These are phyloP conservation scores for Clistopyga incitator DNA, from an alignment of 2,888 invertebrate genomes.

Conservation along the genomic window DNA sequence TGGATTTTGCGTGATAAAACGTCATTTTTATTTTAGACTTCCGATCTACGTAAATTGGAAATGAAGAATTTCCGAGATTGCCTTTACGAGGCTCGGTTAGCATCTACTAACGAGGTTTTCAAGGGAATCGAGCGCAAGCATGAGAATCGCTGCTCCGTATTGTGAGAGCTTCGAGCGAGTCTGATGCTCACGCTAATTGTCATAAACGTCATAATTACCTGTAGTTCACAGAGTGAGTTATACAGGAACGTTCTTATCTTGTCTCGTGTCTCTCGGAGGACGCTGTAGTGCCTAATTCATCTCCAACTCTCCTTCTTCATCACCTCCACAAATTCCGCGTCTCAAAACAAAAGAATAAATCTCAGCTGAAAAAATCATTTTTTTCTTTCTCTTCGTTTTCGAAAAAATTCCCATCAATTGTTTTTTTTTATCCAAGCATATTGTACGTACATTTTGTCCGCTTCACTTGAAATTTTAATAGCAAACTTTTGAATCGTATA, in stretches of 20 bases:
- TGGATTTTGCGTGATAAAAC: neutral
- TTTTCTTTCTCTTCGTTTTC: too few species aligned
- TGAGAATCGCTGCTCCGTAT: constrained; percentile 29
- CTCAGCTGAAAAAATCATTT: neutral
- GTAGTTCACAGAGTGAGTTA: constrained; percentile 66
- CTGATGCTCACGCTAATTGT: constrained; percentile 69
- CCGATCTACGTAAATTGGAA: neutral
- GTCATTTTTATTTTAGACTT: neutral
- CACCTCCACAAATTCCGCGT: neutral
- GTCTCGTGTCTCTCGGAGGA: neutral
- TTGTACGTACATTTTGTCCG: too few species aligned
- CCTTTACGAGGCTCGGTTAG: neutral
- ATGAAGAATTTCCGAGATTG: constrained; percentile 8
- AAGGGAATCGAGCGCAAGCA: constrained; percentile 23
- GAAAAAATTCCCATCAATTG: too few species aligned
- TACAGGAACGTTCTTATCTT: neutral
- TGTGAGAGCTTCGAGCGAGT: constrained; percentile 39
- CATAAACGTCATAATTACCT: constrained; percentile 72
- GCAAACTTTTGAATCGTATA: too few species aligned
- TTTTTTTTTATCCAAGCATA: too few species aligned
- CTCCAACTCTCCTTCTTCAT: neutral
- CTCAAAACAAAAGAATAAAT: neutral
- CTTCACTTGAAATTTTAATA: too few species aligned
- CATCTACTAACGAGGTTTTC: constrained; percentile 16
- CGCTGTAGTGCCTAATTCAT: constrained; percentile 16